Base-by-base conservation (phyloP, 2,888 invertebrate species). In the Serripes groenlandicus region DNA sequence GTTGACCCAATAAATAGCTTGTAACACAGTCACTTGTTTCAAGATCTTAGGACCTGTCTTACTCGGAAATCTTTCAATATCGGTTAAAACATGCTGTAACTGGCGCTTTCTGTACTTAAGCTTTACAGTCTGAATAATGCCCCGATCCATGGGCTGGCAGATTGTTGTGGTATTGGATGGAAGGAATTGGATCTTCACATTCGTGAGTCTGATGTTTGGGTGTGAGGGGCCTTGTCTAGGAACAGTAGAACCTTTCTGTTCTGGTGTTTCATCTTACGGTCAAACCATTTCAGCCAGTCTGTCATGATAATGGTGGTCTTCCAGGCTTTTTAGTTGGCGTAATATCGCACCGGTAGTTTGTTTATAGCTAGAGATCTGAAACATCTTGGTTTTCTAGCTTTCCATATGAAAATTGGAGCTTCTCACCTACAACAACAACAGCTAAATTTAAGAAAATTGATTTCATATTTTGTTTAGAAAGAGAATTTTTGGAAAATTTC, bases 51-150 rank as follows among this genome's bases (percentile, higher is more conserved):
- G 15, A 28, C 60, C 15, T 28, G 60, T 60, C 28, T 26, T 30
- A 5, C 18, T 18, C 5, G 18, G 5, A 18, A 18, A 18, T 60
- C 18, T 60, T 18, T 56, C 74, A 54, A 74, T 79, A 23, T 79
- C 73, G 9, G 23, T 26, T 3, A 70, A 18, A 5, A 64, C 70
- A 28, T 60, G 35, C 28, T 75, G 72, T 32, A 74, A 54, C 35
- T 80, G 77, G 9, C 68, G 60, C 52, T 35, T 74, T 1, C 75
- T 26, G 42, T 72, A 80, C 26, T 74, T 80, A 0, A 78, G 37
- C 60, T 81, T 78, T 32, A 78, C 18, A 5, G 81, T 68, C n/a
- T 77, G 75, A 3, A 84, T 81, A n/a, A 81, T 84, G 0, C 78
- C 78, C 21, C 26, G 42, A 34, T 81, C 78, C 75, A 75, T 58